phyloP scores from a whole-genome alignment of 2,888 invertebrate species.

The Mythimna ferrago region DNA sequence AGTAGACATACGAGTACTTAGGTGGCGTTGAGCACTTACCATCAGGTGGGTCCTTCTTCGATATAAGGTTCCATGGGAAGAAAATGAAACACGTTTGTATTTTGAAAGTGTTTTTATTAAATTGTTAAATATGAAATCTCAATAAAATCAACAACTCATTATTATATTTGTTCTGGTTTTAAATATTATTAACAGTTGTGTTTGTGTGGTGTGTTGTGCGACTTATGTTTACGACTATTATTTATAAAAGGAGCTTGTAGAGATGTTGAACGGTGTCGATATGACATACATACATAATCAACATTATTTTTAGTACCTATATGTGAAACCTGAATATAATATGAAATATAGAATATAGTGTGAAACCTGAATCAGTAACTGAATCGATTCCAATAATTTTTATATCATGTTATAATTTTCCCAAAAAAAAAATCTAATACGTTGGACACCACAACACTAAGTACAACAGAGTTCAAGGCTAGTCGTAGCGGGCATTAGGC shows the following conservation, averaged over 20 bases:
- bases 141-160: constrained; percentile 43
- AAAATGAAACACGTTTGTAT: constrained; percentile 27
- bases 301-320: too few relatives aligned
- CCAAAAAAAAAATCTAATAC: too few relatives aligned
- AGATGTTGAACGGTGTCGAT: constrained; percentile 30
- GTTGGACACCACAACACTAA: too few relatives aligned
- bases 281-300: neutral
- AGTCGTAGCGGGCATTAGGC: too few relatives aligned
- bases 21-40: neutral
- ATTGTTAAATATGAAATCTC: constrained; percentile 56
- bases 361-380: too few relatives aligned
- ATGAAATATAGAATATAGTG: too few relatives aligned
- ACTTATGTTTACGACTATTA: constrained; percentile 45
- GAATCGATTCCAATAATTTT: too few relatives aligned
- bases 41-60: neutral
- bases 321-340: too few relatives aligned
- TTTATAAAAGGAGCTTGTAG: constrained; percentile 14
- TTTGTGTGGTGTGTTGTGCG: constrained; percentile 53
- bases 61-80: neutral
- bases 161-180: constrained; percentile 34
- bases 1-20: neutral
- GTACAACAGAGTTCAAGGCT: too few relatives aligned
- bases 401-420: too few relatives aligned
- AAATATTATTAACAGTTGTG: constrained; percentile 22
- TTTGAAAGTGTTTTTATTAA: constrained; percentile 64